Evolutionary conservation across 1,140 invertebrate species (phyloP).

Genomic region (Harlomillsia oculata): DNA sequence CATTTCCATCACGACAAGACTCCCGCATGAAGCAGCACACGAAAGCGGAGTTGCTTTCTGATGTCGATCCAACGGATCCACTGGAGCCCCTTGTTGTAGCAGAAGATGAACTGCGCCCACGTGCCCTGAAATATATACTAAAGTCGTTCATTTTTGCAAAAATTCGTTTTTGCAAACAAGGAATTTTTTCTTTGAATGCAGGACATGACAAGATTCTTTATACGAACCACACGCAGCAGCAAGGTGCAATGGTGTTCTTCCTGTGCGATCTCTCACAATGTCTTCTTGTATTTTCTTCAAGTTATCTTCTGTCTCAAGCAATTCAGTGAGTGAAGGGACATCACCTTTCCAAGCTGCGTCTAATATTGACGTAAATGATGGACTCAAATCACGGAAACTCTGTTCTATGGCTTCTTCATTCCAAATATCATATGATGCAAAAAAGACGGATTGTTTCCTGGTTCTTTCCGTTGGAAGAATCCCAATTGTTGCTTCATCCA

Average conservation of each 20-base stretch:
- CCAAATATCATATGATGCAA: conserved; percentile 26
- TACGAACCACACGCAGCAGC: conserved; percentile 23
- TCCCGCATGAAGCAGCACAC: conserved; percentile 18
- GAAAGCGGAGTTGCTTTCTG: conserved; percentile 57
- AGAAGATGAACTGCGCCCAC: no score
- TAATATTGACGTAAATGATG: conserved; percentile 10
- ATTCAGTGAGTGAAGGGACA: conserved; percentile 1
- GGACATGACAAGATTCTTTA: background rate
- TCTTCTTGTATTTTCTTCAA: conserved; percentile 2
- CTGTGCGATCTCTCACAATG: conserved; percentile 13
- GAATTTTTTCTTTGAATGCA: background rate
- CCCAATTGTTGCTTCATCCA: conserved; percentile 1
- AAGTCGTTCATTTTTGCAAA: no score
- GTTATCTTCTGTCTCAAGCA: conserved; percentile 3
- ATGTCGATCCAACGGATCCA: conserved; percentile 55
- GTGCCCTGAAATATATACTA: background rate
- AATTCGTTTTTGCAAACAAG: no score
- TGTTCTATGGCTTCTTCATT: conserved; percentile 26
- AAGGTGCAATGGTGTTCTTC: conserved; percentile 21
- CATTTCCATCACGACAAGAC: conserved; percentile 8
- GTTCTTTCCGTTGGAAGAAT: background rate
- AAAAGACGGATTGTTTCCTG: conserved; percentile 31
- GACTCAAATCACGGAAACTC: conserved; percentile 27
- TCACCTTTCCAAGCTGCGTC: conserved; percentile 31
- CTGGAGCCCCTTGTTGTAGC: conserved; percentile 54